Evolutionary conservation across 2,888 invertebrate genomes (phyloP), one percentile per base, ranked within the genome.

Genomic region (Nomada goodeniana): DNA sequence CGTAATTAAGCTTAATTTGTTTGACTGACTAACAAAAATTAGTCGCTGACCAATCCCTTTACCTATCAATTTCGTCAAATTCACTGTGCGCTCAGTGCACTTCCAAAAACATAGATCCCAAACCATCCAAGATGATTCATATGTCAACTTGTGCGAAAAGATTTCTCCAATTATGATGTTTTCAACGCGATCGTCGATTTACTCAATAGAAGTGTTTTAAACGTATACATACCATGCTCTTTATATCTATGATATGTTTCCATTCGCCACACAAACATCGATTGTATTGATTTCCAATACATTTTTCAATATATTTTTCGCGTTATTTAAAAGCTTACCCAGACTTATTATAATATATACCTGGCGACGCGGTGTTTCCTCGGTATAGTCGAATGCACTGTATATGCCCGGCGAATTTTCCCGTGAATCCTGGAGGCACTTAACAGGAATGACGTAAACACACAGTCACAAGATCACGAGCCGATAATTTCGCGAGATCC

Each of bases 401-500:
- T 59, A 65, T 61, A 44, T n/a, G 53, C 50, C 53, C n/a, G 11
- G 4, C 13, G 26, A 52, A 70, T 18, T 76, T 67, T 61, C 73
- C 10, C 65, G 50, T 5, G 50, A 13, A 53, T 77, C 61, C 75
- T 59, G 57, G 36, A 42, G n/a, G 4, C 72, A 77, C 82, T 80
- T 80, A 80, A 57, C 68, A 47, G 63, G 36, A 60, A 57, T 52
- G 73, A 70, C 61, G 61, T 36, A 59, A 63, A 55, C 67, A 59
- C 75, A 82, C 68, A 18, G 53, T 60, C 71, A 47, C 78, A 36
- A 64, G 64, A 83, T 71, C 76, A 70, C 71, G 53, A 69, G 13
- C 47, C 68, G 72, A 60, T 52, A 70, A 71, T n/a, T 67, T 71
- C 71, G 77, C 74, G 72, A 76, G 42, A 47, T 84, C 55, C 76